These are phyloP conservation scores for Chitala chitala DNA, from an alignment of 2,113 vertebrate genomes.

Conservation along the genomic window DNA sequence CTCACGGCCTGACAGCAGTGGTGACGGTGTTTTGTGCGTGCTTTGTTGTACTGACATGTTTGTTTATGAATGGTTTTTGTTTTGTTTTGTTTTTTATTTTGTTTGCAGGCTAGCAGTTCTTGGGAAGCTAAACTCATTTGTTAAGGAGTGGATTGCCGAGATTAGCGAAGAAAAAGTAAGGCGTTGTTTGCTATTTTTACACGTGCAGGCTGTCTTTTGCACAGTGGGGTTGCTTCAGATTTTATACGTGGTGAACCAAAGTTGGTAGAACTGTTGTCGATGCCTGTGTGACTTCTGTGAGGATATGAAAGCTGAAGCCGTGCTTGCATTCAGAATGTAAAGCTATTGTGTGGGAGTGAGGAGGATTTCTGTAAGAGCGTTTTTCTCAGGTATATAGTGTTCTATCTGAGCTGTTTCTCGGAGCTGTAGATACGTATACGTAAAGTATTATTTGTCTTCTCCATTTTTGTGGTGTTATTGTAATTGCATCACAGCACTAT, in stretches of 20 bases:
- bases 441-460: too few species aligned
- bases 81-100: slow-evolving; percentile 22
- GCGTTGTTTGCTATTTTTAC: slow-evolving; percentile 1
- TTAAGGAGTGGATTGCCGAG: slow-evolving; percentile 92
- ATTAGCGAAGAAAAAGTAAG: slow-evolving; percentile 89
- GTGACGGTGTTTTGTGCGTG: background rate
- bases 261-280: too few species aligned
- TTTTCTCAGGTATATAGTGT: too few species aligned
- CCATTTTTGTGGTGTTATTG: background rate
- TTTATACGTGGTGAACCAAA: background rate
- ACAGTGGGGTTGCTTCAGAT: background rate
- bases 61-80: background rate
- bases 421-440: too few species aligned
- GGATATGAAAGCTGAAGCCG: too few species aligned
- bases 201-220: background rate
- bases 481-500: background rate
- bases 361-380: too few species aligned
- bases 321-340: too few species aligned
- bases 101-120: slow-evolving; percentile 79
- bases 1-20: too few species aligned
- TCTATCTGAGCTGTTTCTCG: too few species aligned
- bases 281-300: too few species aligned
- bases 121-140: slow-evolving; percentile 85
- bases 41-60: background rate
- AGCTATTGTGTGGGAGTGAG: too few species aligned